Conservation (phyloP, 1,140 invertebrate species). For the Drosophila parabipectinata region DNA sequence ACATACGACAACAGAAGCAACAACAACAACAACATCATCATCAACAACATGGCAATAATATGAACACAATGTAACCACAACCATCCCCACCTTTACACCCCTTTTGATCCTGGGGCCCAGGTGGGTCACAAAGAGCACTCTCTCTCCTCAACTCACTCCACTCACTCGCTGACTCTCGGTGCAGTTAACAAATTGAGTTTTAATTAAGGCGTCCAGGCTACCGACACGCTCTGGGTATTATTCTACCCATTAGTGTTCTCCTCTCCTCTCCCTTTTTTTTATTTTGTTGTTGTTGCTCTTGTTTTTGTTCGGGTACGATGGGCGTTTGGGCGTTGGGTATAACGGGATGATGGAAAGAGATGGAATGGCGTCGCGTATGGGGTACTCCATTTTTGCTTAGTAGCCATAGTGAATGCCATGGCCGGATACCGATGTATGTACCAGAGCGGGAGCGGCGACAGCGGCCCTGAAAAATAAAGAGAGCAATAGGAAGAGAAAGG, state of each 20-base stretch:
- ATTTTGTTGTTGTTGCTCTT: neutral
- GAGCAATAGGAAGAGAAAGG: neutral
- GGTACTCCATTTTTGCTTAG: conserved; percentile 56
- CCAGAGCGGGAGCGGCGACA: conserved; percentile 77
- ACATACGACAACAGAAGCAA: conserved; percentile 5
- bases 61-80: no score
- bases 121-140: neutral
- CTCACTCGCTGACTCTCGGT: conserved; percentile 1
- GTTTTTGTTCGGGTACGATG: conserved; percentile 4
- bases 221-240: conserved; percentile 51
- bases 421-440: conserved; percentile 84
- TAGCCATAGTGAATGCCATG: conserved; percentile 85
- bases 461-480: conserved; percentile 53
- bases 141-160: no score
- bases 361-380: neutral
- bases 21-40: neutral
- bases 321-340: neutral
- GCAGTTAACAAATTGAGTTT: conserved; percentile 59
- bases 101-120: conserved; percentile 1
- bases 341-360: neutral
- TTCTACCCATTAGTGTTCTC: conserved; percentile 43
- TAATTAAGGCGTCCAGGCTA: conserved; percentile 44
- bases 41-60: neutral
- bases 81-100: neutral
- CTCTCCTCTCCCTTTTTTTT: neutral